Evolutionary conservation across 2,797 vertebrate species (phyloP).

Genomic region (Chelmon rostratus): DNA sequence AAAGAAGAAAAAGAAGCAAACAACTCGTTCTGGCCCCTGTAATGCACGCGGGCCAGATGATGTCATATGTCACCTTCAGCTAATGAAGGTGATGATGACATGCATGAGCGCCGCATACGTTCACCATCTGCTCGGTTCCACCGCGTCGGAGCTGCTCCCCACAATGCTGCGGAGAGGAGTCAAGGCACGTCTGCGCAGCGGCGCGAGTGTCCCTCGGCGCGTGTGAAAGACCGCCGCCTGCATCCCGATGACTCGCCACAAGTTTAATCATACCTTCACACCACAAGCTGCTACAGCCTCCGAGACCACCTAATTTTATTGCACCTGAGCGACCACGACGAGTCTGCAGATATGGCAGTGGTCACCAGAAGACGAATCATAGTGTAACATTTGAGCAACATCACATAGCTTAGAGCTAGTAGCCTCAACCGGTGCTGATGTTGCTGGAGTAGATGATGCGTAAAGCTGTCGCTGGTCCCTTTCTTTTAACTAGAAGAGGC

Average conservation of each 20-base stretch:
- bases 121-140: slow-evolving; percentile 83
- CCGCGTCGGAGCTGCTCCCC: slow-evolving; percentile 61
- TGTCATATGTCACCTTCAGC: slow-evolving; percentile 86
- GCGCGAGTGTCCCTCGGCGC: slow-evolving; percentile 50
- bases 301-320: slow-evolving; percentile 47
- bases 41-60: slow-evolving; percentile 73
- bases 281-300: slow-evolving; percentile 55
- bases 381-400: slow-evolving; percentile 2
- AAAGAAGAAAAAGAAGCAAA: slow-evolving; percentile 64
- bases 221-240: slow-evolving; percentile 58
- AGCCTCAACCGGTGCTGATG: slow-evolving; percentile 13
- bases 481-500: background rate
- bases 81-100: slow-evolving; percentile 85
- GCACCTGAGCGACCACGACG: slow-evolving; percentile 32
- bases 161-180: slow-evolving; percentile 64
- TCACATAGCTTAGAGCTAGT: slow-evolving; percentile 19
- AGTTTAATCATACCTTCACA: slow-evolving; percentile 68
- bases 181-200: slow-evolving; percentile 55
- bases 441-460: background rate
- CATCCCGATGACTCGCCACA: slow-evolving; percentile 66
- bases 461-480: no score
- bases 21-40: slow-evolving; percentile 63
- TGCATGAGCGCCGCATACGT: slow-evolving; percentile 79
- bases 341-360: slow-evolving; percentile 10
- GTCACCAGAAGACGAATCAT: slow-evolving; percentile 7